phyloP scores from a whole-genome alignment of 2,113 vertebrate species.

The Oncorhynchus gorbuscha region DNA sequence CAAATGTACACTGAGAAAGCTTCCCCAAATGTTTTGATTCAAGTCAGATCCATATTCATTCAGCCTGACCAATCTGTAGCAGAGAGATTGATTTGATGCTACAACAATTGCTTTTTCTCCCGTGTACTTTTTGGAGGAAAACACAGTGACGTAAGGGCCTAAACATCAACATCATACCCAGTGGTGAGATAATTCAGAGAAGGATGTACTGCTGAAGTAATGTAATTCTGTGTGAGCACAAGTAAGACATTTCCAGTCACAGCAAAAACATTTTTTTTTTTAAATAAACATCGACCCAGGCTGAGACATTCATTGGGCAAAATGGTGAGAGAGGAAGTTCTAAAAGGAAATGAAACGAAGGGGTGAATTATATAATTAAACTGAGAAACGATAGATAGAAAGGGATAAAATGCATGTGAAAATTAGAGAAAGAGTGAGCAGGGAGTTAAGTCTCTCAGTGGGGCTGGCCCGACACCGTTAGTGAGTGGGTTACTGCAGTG shows the following conservation, averaged over 20 bases:
- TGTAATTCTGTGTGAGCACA: neutral
- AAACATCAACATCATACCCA: neutral
- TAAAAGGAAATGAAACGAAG: no score
- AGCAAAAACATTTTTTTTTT: no score
- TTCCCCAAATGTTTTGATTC: neutral
- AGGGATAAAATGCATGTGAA: neutral
- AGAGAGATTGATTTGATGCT: neutral
- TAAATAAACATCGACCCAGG: no score
- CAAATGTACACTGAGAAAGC: neutral
- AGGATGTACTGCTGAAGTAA: neutral
- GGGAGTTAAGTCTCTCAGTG: neutral
- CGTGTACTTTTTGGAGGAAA: neutral
- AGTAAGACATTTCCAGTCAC: no score
- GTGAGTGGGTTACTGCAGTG: slow-evolving; percentile 25
- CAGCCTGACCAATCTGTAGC: neutral
- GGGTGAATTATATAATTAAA: no score
- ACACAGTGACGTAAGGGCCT: neutral
- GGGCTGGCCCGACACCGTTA: neutral
- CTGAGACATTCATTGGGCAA: no score
- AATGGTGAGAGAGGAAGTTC: no score
- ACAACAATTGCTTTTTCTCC: neutral
- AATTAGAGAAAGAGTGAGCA: neutral
- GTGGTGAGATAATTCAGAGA: neutral
- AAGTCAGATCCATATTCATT: neutral
- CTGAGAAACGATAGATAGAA: neutral